Conservation (phyloP, 2,888 invertebrate genomes). For the Hirtodrosophila alboralis region DNA sequence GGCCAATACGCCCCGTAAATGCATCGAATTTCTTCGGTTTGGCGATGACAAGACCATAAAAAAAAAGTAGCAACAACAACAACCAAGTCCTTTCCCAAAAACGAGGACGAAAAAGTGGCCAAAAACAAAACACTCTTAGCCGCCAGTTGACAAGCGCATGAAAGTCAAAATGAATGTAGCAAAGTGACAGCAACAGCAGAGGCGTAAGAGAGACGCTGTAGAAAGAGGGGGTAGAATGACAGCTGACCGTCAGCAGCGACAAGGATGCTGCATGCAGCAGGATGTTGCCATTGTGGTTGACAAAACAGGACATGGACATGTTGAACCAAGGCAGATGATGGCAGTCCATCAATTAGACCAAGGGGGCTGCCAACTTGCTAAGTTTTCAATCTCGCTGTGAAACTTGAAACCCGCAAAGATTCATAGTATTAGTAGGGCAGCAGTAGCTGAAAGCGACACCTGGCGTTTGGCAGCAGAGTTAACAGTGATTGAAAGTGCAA, state of each 20-base stretch:
- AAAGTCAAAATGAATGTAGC: constrained; percentile 67
- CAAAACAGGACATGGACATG: constrained; percentile 55
- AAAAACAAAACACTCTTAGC: constrained; percentile 63
- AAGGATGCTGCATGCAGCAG: constrained; percentile 29
- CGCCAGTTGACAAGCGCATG: constrained; percentile 63
- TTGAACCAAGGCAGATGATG: constrained; percentile 20
- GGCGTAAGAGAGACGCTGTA: constrained; percentile 2
- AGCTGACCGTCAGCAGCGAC: too few relatives aligned
- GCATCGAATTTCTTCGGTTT: constrained; percentile 59
- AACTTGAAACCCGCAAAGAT: constrained; percentile 40
- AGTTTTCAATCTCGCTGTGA: constrained; percentile 49
- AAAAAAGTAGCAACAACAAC: constrained; percentile 21
- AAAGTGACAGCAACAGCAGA: constrained; percentile 48
- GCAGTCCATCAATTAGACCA: constrained; percentile 54
- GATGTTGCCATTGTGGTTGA: constrained; percentile 59
- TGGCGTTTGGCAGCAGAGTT: not conserved
- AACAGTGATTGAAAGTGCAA: not conserved
- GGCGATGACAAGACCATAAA: constrained; percentile 45
- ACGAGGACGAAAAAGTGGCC: constrained; percentile 44
- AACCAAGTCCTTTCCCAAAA: not conserved
- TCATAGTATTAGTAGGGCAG: constrained; percentile 20
- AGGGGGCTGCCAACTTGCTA: constrained; percentile 30
- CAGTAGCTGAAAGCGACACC: constrained; percentile 39
- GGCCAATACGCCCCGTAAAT: constrained; percentile 48
- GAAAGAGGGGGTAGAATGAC: not conserved